Evolutionary conservation across 2,797 vertebrate species (phyloP).

Genomic region (Acestrorhynchus altus): DNA sequence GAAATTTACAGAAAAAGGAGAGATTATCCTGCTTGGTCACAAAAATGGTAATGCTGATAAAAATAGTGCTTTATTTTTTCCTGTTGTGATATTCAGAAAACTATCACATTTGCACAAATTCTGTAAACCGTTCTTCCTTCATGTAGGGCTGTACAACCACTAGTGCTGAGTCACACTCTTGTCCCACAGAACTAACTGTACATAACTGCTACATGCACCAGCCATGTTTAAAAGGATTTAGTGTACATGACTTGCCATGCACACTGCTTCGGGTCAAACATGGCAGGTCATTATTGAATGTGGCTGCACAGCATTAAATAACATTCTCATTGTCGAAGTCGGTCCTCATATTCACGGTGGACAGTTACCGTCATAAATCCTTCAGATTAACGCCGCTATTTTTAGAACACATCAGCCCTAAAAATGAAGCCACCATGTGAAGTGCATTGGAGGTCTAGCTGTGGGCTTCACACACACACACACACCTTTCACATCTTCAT

Average conservation of each 20-base stretch:
- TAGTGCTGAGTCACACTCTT: not conserved
- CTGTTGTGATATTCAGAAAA: not conserved
- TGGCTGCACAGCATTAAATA: conserved; percentile 40
- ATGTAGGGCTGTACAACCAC: not conserved
- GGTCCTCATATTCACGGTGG: conserved; percentile 38
- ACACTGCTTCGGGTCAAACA: conserved; percentile 14
- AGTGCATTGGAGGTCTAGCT: conserved; percentile 42
- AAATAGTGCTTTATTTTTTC: not conserved
- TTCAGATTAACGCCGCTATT: conserved; percentile 63
- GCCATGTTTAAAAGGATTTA: not conserved
- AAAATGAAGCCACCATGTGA: conserved; percentile 49
- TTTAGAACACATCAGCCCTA: conserved; percentile 51
- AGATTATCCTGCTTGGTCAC: conserved; percentile 60
- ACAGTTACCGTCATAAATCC: conserved; percentile 56
- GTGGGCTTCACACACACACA: conserved; percentile 54
- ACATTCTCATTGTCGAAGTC: conserved; percentile 10
- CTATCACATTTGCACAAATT: too few relatives aligned
- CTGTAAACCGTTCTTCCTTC: not conserved
- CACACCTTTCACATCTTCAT: conserved; percentile 51
- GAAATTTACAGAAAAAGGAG: conserved; percentile 69
- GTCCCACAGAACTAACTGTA: too few relatives aligned
- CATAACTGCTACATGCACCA: not conserved
- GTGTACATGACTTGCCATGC: not conserved
- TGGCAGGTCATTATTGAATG: conserved; percentile 11
- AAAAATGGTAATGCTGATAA: conserved; percentile 8